Conservation (phyloP, 2,113 vertebrate species). For the Xenopus laevis region DNA sequence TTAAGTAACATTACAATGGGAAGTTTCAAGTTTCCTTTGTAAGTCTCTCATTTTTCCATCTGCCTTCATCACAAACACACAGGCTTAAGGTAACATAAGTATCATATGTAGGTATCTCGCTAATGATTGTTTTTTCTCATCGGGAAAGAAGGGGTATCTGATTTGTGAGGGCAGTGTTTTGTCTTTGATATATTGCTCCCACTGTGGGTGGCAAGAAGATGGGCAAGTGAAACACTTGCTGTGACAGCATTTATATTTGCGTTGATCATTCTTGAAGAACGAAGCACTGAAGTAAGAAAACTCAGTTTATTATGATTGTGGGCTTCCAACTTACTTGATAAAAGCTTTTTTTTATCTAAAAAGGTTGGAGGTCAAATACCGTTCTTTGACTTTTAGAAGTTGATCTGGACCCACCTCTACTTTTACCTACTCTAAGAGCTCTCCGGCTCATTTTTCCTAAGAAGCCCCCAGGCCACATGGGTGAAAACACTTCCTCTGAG, state of each 20-base stretch:
- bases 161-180: background rate
- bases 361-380: constrained; percentile 34
- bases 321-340: constrained; percentile 11
- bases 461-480: constrained; percentile 11
- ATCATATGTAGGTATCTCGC: background rate
- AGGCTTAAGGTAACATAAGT: background rate
- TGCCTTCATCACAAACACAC: background rate
- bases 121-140: background rate
- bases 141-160: background rate
- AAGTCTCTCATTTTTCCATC: too few species aligned
- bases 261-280: constrained; percentile 19
- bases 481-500: constrained; percentile 28
- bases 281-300: constrained; percentile 17
- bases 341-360: constrained; percentile 3
- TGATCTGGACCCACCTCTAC: constrained; percentile 17
- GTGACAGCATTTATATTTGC: constrained; percentile 8
- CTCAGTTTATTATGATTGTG: constrained; percentile 25
- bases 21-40: too few species aligned
- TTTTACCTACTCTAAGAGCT: constrained; percentile 22
- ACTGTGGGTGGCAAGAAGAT: constrained; percentile 18
- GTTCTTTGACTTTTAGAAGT: constrained; percentile 16
- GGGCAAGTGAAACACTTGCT: background rate
- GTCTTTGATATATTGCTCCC: constrained; percentile 10
- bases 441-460: constrained; percentile 6
- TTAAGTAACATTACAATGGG: too few species aligned